A percentile compares a stretch with the other conserved stretches of the same genome.
phyloP scores from a whole-genome alignment of 1,140 invertebrate genomes.

The Mamestra configurata region DNA sequence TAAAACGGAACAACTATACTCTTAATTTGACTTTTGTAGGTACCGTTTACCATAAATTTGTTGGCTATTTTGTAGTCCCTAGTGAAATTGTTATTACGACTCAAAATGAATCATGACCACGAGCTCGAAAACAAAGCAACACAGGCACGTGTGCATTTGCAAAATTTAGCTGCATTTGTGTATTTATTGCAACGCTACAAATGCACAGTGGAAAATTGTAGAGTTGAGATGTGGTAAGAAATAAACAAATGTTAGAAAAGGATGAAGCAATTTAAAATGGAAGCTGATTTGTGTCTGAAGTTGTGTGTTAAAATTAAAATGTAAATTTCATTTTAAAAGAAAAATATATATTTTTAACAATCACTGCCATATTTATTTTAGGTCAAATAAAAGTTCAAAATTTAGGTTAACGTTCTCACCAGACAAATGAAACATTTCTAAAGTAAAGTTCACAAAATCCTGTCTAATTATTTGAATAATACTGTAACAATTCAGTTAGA shows the following conservation, averaged over 20 bases:
- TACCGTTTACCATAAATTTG: not conserved
- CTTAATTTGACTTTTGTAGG: not conserved
- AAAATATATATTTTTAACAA: no score
- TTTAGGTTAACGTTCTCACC: not conserved
- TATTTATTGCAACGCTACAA: conserved; percentile 19
- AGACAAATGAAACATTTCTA: conserved; percentile 16
- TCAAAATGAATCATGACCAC: conserved; percentile 23
- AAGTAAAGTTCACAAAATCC: conserved; percentile 9
- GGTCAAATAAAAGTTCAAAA: no score
- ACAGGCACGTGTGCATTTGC: conserved; percentile 8
- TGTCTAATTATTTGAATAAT: conserved; percentile 34
- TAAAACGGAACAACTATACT: no score
- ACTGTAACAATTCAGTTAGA: conserved; percentile 26
- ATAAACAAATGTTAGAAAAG: not conserved
- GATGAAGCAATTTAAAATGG: no score
- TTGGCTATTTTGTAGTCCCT: not conserved
- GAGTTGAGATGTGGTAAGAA: not conserved
- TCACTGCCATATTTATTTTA: no score
- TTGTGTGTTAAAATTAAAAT: no score
- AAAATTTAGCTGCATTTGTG: conserved; percentile 18
- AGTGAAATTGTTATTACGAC: conserved; percentile 8
- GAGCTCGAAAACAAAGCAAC: not conserved
- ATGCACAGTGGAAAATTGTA: not conserved
- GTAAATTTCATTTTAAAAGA: no score
- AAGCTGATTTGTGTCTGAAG: no score